Percentiles rank a stretch among this genome's conserved stretches.
These are phyloP conservation scores for Tolypeutes matacus DNA, from an alignment of 2,797 vertebrate species.

Conservation along the genomic window DNA sequence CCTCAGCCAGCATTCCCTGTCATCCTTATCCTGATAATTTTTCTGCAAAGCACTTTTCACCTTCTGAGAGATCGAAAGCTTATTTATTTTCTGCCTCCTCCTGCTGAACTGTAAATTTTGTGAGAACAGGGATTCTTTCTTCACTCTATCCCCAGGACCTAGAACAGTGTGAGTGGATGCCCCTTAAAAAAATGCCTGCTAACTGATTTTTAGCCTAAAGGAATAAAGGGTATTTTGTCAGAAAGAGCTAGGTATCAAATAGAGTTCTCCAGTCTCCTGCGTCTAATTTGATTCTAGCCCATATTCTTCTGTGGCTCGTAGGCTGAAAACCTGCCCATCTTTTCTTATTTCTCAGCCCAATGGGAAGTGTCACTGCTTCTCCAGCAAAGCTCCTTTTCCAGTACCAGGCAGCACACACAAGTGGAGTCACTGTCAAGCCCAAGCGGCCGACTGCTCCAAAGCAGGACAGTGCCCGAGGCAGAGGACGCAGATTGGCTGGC, in stretches of 20 bases:
- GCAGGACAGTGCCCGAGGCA: background rate
- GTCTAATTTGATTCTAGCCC: background rate
- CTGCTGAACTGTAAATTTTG: background rate
- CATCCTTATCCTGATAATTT: background rate
- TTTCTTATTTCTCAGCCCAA: background rate
- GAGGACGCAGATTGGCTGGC: background rate
- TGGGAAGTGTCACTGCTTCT: background rate
- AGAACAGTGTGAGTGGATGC: background rate
- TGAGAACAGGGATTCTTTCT: background rate
- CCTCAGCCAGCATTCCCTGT: background rate
- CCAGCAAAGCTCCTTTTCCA: background rate
- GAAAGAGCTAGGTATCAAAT: background rate
- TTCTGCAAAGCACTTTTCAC: background rate
- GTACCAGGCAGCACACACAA: background rate
- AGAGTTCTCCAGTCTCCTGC: background rate
- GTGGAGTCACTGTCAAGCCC: background rate
- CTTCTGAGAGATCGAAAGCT: accelerated
- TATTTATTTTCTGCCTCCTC: background rate
- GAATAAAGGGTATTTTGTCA: background rate
- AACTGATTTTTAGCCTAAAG: background rate
- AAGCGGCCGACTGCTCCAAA: too few species aligned
- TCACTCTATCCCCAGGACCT: background rate
- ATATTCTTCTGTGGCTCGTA: background rate
- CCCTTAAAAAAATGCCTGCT: background rate
- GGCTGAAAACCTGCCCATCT: background rate